Base-by-base conservation (phyloP, 2,797 vertebrate species). In the Heliangelus exortis region DNA sequence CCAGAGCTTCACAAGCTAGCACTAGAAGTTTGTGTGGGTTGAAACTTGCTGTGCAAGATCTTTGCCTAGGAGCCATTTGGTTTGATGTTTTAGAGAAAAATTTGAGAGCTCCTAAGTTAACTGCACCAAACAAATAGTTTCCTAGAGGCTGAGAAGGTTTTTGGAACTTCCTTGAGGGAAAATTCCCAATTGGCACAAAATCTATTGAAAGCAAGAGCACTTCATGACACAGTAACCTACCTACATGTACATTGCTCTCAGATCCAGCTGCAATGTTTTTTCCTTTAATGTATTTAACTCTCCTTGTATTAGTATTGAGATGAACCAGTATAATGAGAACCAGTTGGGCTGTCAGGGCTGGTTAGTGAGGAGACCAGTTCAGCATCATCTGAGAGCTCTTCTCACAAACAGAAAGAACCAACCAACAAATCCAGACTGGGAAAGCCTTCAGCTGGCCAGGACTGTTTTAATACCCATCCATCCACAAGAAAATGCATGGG, bases 21-120 rank as follows among this genome's bases (percentile, higher is more conserved):
- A 83, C 91, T 92, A 84, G 91, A 93, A 93, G 51, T 65, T 34
- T 88, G 93, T 96, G 92, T 96, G 94, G 94, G 94, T 86, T 97
- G 89, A 61, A 96, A 96, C 93, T 96, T 95, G 94, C 91, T 91
- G 2, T 34, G 62, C 87, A 69, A 71, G 79, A 87, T 92, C 91
- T 91, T 91, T 95, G 86, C 87, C 92, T 72, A 29, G 62, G 36
- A 83, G 92, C 53, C 59, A 63, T 92, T 95, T 90, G 87, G 91
- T 93, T 95, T 96, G 96, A 96, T 95, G 94, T 95, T 81, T 91
- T 92, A 94, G 91, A 95, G 94, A 94, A 92, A 95, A 92, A 94
- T 89, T 90, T n/a, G 59, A 87, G 87, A 94, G 84, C 84, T 94
- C 55, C 79, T 34, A 39, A 84, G 65, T 86, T 92, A 55, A 55